phyloP scores from a whole-genome alignment of 2,113 vertebrate species.

The Osmerus eperlanus region DNA sequence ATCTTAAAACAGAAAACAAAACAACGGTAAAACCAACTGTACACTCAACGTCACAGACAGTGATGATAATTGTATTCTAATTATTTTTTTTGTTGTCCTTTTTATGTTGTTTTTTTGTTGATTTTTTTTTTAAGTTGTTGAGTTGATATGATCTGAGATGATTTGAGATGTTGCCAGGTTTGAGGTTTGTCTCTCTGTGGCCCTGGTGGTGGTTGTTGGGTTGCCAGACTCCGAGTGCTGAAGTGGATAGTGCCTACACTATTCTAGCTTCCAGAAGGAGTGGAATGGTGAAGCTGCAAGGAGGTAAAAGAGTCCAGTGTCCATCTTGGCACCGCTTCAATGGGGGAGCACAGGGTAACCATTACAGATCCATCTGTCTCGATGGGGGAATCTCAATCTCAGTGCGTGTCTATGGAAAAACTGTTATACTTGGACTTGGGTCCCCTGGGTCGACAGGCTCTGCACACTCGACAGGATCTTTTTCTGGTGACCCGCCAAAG shows the following conservation, averaged over 20 bases:
- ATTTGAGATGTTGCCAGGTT: conserved; percentile 41
- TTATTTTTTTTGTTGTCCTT: conserved; percentile 37
- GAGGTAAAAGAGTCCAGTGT: conserved; percentile 33
- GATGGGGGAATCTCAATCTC: conserved; percentile 43
- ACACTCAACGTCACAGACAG: conserved; percentile 63
- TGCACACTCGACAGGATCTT: conserved; percentile 76
- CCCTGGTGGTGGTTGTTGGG: conserved; percentile 37
- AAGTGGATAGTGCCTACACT: conserved; percentile 52
- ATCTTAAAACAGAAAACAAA: conserved; percentile 34
- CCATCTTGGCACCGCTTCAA: too few relatives aligned
- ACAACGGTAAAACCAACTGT: conserved; percentile 59
- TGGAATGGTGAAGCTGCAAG: conserved; percentile 52
- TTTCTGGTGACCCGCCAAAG: conserved; percentile 76
- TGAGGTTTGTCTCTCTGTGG: conserved; percentile 53
- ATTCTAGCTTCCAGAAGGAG: conserved; percentile 32
- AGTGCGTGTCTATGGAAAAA: conserved; percentile 45
- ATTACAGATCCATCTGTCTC: conserved; percentile 53
- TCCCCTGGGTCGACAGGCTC: conserved; percentile 73
- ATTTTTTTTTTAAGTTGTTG: conserved; percentile 35
- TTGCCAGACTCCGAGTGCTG: conserved; percentile 50
- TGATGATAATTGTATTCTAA: conserved; percentile 55
- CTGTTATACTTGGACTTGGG: conserved; percentile 78
- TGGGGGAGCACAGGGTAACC: conserved; percentile 51
- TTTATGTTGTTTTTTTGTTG: conserved; percentile 37
- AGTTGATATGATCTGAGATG: conserved; percentile 52